phyloP scores from a whole-genome alignment of 1,140 invertebrate genomes.

The Heliconius hewitsoni region DNA sequence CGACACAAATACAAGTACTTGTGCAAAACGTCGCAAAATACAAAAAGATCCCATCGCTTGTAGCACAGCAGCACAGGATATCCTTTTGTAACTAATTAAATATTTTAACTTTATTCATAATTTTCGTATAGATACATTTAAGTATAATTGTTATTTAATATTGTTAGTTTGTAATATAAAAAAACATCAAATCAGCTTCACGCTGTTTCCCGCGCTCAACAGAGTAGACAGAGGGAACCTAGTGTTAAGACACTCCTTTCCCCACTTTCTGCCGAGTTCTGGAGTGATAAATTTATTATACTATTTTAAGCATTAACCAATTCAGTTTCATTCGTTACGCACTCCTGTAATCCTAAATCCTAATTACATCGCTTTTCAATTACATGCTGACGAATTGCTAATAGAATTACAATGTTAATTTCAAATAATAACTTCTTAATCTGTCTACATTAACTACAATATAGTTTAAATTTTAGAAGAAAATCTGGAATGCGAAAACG shows the following conservation, averaged over 20 bases:
- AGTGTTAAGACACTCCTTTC: too few species aligned
- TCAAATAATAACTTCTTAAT: background rate
- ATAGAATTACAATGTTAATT: background rate
- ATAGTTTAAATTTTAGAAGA: background rate
- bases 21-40: constrained; percentile 47
- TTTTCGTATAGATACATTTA: background rate
- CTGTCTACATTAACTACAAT: background rate
- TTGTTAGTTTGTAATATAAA: too few species aligned
- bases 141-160: background rate
- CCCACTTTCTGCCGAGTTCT: too few species aligned
- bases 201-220: too few species aligned
- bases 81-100: background rate
- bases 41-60: constrained; percentile 48
- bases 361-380: background rate
- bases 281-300: background rate
- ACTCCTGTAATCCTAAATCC: too few species aligned
- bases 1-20: constrained; percentile 12
- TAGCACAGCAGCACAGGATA: background rate
- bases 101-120: background rate
- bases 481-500: constrained; percentile 28
- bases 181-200: too few species aligned
- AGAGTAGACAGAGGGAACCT: too few species aligned
- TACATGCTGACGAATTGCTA: background rate
- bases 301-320: background rate
- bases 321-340: too few species aligned